A percentile compares a stretch with the other conserved stretches of the same genome.
Conservation (phyloP, 2,113 vertebrate genomes). For the Thalassoma bifasciatum region DNA sequence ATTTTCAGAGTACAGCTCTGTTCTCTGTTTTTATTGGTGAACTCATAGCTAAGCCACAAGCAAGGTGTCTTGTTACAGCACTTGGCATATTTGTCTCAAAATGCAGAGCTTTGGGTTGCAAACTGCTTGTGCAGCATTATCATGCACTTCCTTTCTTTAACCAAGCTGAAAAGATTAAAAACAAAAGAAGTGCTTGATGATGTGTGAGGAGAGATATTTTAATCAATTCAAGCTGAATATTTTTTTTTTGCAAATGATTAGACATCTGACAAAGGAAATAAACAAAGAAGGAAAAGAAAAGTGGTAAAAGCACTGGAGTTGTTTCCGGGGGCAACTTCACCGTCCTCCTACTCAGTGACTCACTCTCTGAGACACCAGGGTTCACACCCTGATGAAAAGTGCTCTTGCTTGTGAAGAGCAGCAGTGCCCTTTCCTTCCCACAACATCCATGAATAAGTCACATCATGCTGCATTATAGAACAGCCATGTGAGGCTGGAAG, state of each 20-base stretch:
- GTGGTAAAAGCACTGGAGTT: background rate
- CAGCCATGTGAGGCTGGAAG: constrained; percentile 14
- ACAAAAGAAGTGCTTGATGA: constrained; percentile 42
- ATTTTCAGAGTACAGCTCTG: constrained; percentile 3
- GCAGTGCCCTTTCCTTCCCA: constrained; percentile 59
- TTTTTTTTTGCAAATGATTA: constrained; percentile 3
- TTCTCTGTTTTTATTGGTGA: constrained; percentile 7
- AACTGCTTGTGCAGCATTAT: constrained; percentile 23
- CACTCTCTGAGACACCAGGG: constrained; percentile 42
- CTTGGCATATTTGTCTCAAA: constrained; percentile 35
- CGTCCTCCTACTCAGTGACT: constrained; percentile 45
- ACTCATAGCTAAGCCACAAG: constrained; percentile 7
- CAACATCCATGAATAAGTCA: constrained; percentile 73
- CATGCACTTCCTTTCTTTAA: constrained; percentile 19
- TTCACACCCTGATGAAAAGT: constrained; percentile 58
- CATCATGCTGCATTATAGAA: constrained; percentile 61
- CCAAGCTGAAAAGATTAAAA: constrained; percentile 46
- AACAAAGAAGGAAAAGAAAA: background rate
- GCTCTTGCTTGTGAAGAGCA: constrained; percentile 52
- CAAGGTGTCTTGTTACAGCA: background rate
- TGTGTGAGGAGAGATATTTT: constrained; percentile 28
- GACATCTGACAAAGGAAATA: constrained; percentile 10
- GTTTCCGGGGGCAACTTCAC: constrained; percentile 36
- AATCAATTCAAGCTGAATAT: constrained; percentile 24
- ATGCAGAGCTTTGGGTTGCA: constrained; percentile 6